Conservation (phyloP, 2,113 vertebrate species). For the Mustela nigripes region DNA sequence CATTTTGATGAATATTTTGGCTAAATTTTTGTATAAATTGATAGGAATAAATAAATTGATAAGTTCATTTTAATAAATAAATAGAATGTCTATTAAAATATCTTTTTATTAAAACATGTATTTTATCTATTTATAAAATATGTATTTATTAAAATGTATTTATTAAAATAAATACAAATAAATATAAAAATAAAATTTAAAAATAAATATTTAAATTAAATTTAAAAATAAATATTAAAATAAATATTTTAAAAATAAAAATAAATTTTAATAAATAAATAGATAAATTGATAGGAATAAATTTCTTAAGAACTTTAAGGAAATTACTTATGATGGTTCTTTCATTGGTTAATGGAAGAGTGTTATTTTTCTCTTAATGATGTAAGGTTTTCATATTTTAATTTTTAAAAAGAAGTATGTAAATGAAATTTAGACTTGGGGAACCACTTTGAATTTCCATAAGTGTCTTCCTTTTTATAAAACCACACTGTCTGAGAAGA, state of each 20-base stretch:
- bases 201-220: no score
- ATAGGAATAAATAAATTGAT: neutral
- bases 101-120: no score
- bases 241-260: no score
- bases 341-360: constrained; percentile 19
- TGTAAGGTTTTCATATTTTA: neutral
- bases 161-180: no score
- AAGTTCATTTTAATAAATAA: no score
- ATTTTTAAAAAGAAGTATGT: constrained; percentile 25
- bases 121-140: no score
- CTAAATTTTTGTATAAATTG: constrained; percentile 26
- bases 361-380: constrained; percentile 5
- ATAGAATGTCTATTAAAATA: no score
- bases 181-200: no score
- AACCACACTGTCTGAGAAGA: neutral
- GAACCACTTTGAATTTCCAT: constrained; percentile 8
- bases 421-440: constrained; percentile 41
- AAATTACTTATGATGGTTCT: constrained; percentile 22
- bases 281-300: constrained; percentile 23
- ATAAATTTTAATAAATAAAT: no score
- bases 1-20: constrained; percentile 57
- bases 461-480: constrained; percentile 44
- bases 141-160: no score
- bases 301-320: constrained; percentile 34
- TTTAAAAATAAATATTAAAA: no score